Conservation (phyloP, 2,113 vertebrate genomes). For the Lamprologus speciosus region DNA sequence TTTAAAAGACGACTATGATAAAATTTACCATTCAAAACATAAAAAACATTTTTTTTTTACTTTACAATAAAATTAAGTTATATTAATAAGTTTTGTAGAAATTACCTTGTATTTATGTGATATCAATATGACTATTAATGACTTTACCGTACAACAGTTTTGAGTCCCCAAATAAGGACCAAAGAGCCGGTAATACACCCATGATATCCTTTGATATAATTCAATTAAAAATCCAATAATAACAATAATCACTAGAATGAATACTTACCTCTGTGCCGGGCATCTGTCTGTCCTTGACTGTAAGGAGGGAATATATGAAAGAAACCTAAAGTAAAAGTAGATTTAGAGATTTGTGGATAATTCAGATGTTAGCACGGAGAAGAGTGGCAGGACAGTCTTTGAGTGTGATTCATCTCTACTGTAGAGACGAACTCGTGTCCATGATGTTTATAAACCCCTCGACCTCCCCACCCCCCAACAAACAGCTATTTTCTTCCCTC, state of each 20-base stretch:
- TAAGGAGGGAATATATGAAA: neutral
- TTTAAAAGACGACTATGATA: neutral
- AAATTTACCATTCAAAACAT: neutral
- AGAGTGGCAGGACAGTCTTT: neutral
- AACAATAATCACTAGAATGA: neutral
- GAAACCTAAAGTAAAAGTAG: neutral
- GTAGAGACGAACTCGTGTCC: neutral
- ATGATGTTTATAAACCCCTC: neutral
- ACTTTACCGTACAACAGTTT: neutral
- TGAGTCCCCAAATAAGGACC: neutral
- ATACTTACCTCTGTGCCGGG: neutral
- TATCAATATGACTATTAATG: neutral
- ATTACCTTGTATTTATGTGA: neutral
- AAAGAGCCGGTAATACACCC: neutral
- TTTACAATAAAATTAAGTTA: neutral
- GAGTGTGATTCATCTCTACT: neutral
- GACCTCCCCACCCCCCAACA: neutral
- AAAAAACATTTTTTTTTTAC: neutral
- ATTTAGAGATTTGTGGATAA: neutral
- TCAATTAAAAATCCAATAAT: neutral
- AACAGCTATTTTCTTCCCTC: neutral
- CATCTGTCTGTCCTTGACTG: neutral
- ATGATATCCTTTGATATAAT: neutral
- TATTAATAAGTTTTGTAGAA: neutral
- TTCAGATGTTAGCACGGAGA: neutral